Conservation (phyloP, 2,113 vertebrate genomes). For the Tamias sibiricus region DNA sequence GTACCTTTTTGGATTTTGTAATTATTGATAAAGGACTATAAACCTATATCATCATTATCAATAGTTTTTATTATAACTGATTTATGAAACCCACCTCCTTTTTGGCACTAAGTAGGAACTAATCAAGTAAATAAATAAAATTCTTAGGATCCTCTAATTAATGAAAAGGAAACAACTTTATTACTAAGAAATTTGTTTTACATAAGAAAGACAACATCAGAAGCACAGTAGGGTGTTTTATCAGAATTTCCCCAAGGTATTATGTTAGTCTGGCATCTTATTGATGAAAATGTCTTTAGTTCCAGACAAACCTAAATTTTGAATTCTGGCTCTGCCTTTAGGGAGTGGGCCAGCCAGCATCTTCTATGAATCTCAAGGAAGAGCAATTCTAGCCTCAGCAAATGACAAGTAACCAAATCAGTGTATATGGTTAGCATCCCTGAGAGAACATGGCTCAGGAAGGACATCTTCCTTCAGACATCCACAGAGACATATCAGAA, state of each 20-base stretch:
- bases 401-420: not conserved
- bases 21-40: not conserved
- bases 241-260: not conserved
- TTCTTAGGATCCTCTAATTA: not conserved
- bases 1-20: not conserved
- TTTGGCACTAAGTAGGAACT: not conserved
- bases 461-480: not conserved
- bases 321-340: not conserved
- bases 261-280: not conserved
- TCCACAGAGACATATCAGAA: not conserved
- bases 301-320: not conserved
- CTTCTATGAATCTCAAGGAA: not conserved
- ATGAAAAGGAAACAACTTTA: not conserved
- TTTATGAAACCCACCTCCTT: not conserved
- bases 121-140: not conserved
- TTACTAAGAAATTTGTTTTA: not conserved
- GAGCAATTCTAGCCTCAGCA: not conserved
- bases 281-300: not conserved
- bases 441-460: not conserved
- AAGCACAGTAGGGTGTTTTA: not conserved
- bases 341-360: not conserved
- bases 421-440: not conserved
- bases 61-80: not conserved
- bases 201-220: not conserved
- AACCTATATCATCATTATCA: not conserved